phyloP scores from a whole-genome alignment of 2,888 invertebrate genomes.

The Stenurella melanura region DNA sequence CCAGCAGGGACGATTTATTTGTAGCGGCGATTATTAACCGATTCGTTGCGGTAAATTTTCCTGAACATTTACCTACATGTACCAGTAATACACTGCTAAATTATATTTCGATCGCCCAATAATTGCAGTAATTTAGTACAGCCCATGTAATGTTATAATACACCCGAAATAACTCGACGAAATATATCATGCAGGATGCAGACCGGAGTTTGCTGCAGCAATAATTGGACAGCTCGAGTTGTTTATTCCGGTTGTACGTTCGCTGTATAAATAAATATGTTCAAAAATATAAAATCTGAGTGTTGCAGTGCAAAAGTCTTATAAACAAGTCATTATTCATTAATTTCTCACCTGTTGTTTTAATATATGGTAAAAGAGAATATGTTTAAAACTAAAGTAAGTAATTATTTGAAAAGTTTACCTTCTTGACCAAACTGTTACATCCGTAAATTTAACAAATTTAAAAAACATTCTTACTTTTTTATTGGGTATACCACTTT shows the following conservation, averaged over 20 bases:
- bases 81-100: slow-evolving; percentile 59
- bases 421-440: no score
- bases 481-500: no score
- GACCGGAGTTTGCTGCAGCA: neutral
- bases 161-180: neutral
- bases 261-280: neutral
- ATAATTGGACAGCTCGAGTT: neutral
- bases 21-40: slow-evolving; percentile 60
- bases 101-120: slow-evolving; percentile 32
- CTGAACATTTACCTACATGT: slow-evolving; percentile 78
- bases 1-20: slow-evolving; percentile 17
- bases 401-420: no score
- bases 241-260: neutral
- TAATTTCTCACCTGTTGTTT: no score
- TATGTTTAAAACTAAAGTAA: no score
- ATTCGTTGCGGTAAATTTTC: slow-evolving; percentile 83
- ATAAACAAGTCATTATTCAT: no score
- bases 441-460: no score
- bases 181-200: neutral
- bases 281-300: neutral
- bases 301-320: no score
- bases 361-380: no score
- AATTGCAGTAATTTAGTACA: slow-evolving; percentile 16
- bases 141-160: slow-evolving; percentile 24
- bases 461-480: no score